Evolutionary conservation across 2,888 invertebrate species (phyloP).

Genomic region (Melolontha melolontha): DNA sequence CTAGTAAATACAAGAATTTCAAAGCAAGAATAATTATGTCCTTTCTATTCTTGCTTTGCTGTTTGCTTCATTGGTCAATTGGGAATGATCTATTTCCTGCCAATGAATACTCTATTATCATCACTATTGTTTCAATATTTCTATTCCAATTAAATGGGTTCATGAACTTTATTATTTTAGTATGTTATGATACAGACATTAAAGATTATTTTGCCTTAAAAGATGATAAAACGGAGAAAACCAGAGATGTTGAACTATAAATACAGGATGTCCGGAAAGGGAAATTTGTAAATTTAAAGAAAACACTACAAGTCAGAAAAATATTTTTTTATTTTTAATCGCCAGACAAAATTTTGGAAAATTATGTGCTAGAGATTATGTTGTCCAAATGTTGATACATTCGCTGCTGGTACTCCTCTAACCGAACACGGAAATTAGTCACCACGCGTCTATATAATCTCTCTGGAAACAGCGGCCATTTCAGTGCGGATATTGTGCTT

Average conservation of each 20-base stretch:
- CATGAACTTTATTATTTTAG: constrained; percentile 19
- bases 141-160: constrained; percentile 24
- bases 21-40: constrained; percentile 25
- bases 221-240: constrained; percentile 8
- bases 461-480: too few relatives aligned
- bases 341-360: neutral
- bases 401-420: too few relatives aligned
- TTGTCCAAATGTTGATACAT: too few relatives aligned
- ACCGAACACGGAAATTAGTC: too few relatives aligned
- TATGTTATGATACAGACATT: constrained; percentile 12
- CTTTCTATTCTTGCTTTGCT: constrained; percentile 7
- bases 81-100: neutral
- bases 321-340: too few relatives aligned
- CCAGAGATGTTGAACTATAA: constrained; percentile 14
- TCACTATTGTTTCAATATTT: constrained; percentile 14
- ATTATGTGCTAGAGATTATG: too few relatives aligned
- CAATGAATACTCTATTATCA: neutral
- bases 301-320: too few relatives aligned
- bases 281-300: too few relatives aligned
- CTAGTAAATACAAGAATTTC: constrained; percentile 22
- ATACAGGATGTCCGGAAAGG: too few relatives aligned
- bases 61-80: constrained; percentile 9
- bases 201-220: constrained; percentile 22
- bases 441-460: too few relatives aligned
- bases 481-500: too few relatives aligned